A percentile compares a stretch with the other conserved stretches of the same genome.
Conservation (phyloP, 2,113 vertebrate genomes). For the Plecturocebus donacophilus region DNA sequence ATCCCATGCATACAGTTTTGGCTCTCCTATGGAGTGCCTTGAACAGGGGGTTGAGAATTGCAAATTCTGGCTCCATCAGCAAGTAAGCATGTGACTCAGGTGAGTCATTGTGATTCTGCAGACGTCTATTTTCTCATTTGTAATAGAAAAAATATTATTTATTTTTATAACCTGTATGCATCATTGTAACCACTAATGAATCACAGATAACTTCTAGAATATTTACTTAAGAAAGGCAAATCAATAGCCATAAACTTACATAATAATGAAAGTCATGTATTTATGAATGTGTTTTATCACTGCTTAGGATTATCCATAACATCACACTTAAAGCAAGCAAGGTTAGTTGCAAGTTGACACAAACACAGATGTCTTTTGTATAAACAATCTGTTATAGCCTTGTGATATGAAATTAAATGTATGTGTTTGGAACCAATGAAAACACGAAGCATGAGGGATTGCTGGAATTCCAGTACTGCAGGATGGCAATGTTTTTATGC, state of each 20-base stretch:
- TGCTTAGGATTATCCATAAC: slow-evolving; percentile 7
- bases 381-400: slow-evolving; percentile 5
- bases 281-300: slow-evolving; percentile 27
- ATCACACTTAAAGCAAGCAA: slow-evolving; percentile 22
- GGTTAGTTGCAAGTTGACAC: slow-evolving; percentile 48
- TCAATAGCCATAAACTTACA: neutral
- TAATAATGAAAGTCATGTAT: neutral
- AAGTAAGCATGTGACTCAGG: neutral
- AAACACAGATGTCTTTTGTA: slow-evolving; percentile 56
- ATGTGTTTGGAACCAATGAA: slow-evolving; percentile 32
- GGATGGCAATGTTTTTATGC: neutral
- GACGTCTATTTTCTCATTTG: neutral
- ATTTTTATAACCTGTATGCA: neutral
- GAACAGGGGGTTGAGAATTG: neutral
- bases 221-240: neutral
- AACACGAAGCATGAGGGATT: slow-evolving; percentile 18
- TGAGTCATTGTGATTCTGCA: neutral
- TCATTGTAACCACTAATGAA: neutral
- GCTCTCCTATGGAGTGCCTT: neutral
- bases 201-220: neutral
- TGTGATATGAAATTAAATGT: slow-evolving; percentile 53
- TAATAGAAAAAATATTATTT: neutral
- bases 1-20: neutral
- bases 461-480: neutral
- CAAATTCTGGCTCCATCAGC: neutral